A percentile compares a stretch with the other conserved stretches of the same genome.
Evolutionary conservation across 2,888 invertebrate species (phyloP).

Genomic region (Abrostola tripartita): DNA sequence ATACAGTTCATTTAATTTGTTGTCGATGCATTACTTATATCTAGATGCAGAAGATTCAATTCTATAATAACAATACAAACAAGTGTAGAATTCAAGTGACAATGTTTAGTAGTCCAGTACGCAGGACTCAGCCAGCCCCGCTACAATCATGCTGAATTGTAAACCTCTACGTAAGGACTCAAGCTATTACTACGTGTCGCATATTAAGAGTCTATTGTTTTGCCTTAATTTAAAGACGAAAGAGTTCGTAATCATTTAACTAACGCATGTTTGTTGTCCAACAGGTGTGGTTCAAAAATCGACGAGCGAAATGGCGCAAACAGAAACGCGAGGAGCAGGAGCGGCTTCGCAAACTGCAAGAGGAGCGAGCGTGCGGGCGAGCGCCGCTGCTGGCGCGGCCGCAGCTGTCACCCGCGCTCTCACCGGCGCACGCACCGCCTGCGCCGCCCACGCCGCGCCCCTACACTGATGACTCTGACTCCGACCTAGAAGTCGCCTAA

Average conservation of each 20-base stretch:
- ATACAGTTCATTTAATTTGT: too few relatives aligned
- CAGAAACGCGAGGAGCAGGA: constrained; percentile 97
- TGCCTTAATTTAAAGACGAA: too few relatives aligned
- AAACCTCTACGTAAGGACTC: too few relatives aligned
- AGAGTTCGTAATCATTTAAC: neutral
- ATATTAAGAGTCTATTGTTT: too few relatives aligned
- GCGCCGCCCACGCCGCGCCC: constrained; percentile 74
- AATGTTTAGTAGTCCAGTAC: too few relatives aligned
- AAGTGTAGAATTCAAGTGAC: too few relatives aligned
- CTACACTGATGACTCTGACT: constrained; percentile 92
- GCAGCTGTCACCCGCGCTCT: constrained; percentile 63
- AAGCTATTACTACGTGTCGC: too few relatives aligned
- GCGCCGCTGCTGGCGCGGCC: constrained; percentile 72
- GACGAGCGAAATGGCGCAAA: constrained; percentile 98
- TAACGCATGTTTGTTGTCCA: constrained; percentile 42
- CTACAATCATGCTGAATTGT: too few relatives aligned
- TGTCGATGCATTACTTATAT: too few relatives aligned
- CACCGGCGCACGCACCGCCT: constrained; percentile 64
- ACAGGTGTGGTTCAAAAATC: constrained; percentile 99
- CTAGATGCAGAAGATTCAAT: too few relatives aligned
- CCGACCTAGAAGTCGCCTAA: constrained; percentile 94
- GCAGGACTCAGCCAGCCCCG: too few relatives aligned
- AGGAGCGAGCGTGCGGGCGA: constrained; percentile 90
- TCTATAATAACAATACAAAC: too few relatives aligned
- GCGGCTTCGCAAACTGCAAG: constrained; percentile 93